phyloP scores from a whole-genome alignment of 1,140 invertebrate genomes.

The Drosophila melanogaster region Release_6_plus_ISO1_MT NT_033779.5:4500501-4501000 shows the following conservation, averaged over 20 bases:
- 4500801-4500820: slow-evolving; percentile 71
- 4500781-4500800: slow-evolving; percentile 83
- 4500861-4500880: slow-evolving; percentile 56
- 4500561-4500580: slow-evolving; percentile 90
- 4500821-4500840: slow-evolving; percentile 87
- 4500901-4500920: slow-evolving; percentile 92
- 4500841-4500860: slow-evolving; percentile 93
- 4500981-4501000: slow-evolving; percentile 90
- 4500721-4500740: slow-evolving; percentile 85
- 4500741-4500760: slow-evolving; percentile 86
- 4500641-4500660: slow-evolving; percentile 87
- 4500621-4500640: slow-evolving; percentile 89
- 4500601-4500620: slow-evolving; percentile 90
- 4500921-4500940: slow-evolving; percentile 91
- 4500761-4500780: slow-evolving; percentile 86
- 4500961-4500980: slow-evolving; percentile 87
- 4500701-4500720: slow-evolving; percentile 75
- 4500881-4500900: slow-evolving; percentile 92
- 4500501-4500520: slow-evolving; percentile 90
- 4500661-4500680: slow-evolving; percentile 91
- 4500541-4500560: slow-evolving; percentile 90
- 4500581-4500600: slow-evolving; percentile 90
- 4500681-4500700: slow-evolving; percentile 86
- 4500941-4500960: slow-evolving; percentile 89
- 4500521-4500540: slow-evolving; percentile 91